These are phyloP conservation scores for Merluccius polli DNA, from an alignment of 2,797 vertebrate genomes.

Conservation along the genomic window DNA sequence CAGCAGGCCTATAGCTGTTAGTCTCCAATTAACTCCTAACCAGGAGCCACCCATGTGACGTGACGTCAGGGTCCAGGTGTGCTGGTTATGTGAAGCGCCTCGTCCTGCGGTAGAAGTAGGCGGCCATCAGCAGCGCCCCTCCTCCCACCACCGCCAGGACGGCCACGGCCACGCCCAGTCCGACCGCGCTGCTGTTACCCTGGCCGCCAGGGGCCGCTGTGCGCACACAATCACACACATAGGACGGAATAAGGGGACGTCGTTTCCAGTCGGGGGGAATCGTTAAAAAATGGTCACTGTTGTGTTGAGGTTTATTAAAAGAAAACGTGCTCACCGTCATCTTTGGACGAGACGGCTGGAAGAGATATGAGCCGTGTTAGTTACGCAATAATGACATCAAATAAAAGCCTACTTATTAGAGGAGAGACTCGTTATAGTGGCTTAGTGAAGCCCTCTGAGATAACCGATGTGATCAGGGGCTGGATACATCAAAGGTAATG, in stretches of 20 bases:
- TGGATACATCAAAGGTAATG: neutral
- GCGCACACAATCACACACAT: conserved; percentile 37
- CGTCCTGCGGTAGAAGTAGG: conserved; percentile 49
- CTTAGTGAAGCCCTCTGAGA: neutral
- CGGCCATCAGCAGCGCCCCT: conserved; percentile 47
- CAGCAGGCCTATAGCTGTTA: conserved; percentile 34
- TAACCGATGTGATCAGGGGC: neutral
- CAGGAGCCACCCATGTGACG: no score
- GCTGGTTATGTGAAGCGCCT: conserved; percentile 46
- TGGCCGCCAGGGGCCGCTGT: conserved; percentile 50
- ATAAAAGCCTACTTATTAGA: neutral
- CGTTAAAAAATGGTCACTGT: neutral
- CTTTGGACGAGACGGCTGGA: conserved; percentile 52
- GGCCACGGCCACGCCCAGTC: conserved; percentile 63
- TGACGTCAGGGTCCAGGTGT: no score
- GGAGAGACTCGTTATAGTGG: neutral
- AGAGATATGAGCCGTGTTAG: conserved; percentile 21
- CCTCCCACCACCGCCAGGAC: conserved; percentile 53
- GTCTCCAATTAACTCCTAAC: conserved; percentile 48
- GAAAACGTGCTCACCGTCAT: conserved; percentile 45
- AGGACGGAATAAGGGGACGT: no score
- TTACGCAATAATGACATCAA: neutral
- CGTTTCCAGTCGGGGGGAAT: neutral
- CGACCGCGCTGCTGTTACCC: conserved; percentile 33
- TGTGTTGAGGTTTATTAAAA: neutral